Evolutionary conservation across 2,113 vertebrate species (phyloP).

Genomic region (Pungitius pungitius): DNA sequence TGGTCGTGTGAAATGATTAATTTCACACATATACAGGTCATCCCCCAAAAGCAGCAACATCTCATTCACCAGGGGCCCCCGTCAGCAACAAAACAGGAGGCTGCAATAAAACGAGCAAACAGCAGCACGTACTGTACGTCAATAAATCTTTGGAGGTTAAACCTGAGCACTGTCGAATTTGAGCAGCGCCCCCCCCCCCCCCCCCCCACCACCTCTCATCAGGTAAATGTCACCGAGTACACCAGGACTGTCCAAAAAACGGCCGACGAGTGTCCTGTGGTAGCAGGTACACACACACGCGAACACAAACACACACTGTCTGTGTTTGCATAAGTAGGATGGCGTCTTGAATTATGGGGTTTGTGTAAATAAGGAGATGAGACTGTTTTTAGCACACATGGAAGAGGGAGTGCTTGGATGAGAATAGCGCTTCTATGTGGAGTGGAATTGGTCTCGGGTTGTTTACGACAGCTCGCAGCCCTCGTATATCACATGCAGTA

Average conservation of each 20-base stretch:
- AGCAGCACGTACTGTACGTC: constrained; percentile 71
- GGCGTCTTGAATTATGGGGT: constrained; percentile 72
- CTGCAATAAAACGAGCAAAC: constrained; percentile 80
- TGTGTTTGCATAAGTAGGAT: constrained; percentile 72
- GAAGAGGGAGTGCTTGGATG: constrained; percentile 60
- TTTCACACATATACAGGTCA: constrained; percentile 81
- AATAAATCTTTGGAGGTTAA: constrained; percentile 81
- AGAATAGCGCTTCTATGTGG: constrained; percentile 71
- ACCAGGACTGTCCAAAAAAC: constrained; percentile 56
- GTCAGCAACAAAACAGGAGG: constrained; percentile 81
- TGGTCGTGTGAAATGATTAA: constrained; percentile 80
- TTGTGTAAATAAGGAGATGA: constrained; percentile 76
- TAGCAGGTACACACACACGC: constrained; percentile 39
- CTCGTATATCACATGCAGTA: constrained; percentile 71
- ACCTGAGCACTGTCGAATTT: constrained; percentile 71
- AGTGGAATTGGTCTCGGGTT: constrained; percentile 63
- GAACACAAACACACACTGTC: constrained; percentile 35
- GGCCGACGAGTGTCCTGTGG: constrained; percentile 46
- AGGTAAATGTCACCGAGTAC: constrained; percentile 74
- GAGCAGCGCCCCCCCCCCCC: constrained; percentile 49
- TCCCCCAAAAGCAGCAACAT: constrained; percentile 76
- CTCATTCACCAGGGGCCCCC: constrained; percentile 79
- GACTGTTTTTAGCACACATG: constrained; percentile 76
- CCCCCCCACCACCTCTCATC: constrained; percentile 41
- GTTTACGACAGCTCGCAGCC: constrained; percentile 72